Base-by-base conservation (phyloP, 1,140 invertebrate species). In the Battus philenor region DNA sequence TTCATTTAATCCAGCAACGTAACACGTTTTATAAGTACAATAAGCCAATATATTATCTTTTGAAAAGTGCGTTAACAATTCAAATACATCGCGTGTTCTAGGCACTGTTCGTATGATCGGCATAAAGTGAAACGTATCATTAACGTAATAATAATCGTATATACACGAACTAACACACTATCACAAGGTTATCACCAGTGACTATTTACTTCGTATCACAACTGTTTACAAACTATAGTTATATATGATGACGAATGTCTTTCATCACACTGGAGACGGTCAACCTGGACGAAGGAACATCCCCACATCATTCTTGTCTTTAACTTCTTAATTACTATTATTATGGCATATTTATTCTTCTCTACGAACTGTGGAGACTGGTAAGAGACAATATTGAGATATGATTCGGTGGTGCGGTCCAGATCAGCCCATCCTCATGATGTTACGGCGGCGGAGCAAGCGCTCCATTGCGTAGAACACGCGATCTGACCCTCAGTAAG, bases 381-480 rank as follows among this genome's bases (percentile, higher is more conserved):
- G 4, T 36, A 36, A 2, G 17, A 36, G 9, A n/a, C 18, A 6
- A 7, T 11, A 12, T 36, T 7, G 6, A 36, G 9, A 12, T 7
- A 6, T 36, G 10, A 12, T 6, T 20, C 18, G 7, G 10, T 10
- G 16, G 9, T 11, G 18, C 33, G 20, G 22, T 27, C 33, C 34
- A 52, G 57, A 56, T 80, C 62, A 81, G 50, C 80, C 80, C 77
- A 84, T 84, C 63, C 80, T 73, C 78, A 82, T 80, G 39, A 84
- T 79, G 49, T 81, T 78, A 34, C 79, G 68, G 54, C 80, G 72
- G 38, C 77, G 71, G 50, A 84, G 77, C 54, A 84, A 55, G 27
- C 76, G 70, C 68, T 81, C 68, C 76, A 84, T 71, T 66, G 80
- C 78, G 80, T 84, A 82, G 80, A 84, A 82, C 80, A 82, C 80